Percentiles rank a stretch among this genome's conserved stretches.
phyloP scores from a whole-genome alignment of 2,113 vertebrate species.

The Serilophus lunatus region DNA sequence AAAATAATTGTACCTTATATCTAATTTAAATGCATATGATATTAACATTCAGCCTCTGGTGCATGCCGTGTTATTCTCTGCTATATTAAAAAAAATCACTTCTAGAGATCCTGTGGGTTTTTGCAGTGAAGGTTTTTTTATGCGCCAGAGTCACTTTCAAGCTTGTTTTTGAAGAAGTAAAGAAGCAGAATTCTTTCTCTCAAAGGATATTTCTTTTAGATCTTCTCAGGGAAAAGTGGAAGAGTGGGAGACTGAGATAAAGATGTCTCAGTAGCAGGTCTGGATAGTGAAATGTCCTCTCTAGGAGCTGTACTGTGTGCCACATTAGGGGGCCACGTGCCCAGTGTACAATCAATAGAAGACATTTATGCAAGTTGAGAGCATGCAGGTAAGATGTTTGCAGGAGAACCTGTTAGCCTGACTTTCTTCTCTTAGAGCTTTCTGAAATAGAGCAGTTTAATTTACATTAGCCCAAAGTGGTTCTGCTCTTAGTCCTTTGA shows the following conservation, averaged over 20 bases:
- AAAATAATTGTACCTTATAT: not conserved
- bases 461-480: not conserved
- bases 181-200: slow-evolving; percentile 5
- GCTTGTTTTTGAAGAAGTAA: slow-evolving; percentile 24
- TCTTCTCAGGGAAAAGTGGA: not conserved
- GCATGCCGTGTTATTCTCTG: not conserved
- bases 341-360: not conserved
- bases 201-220: not conserved
- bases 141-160: not conserved
- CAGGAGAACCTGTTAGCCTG: not conserved
- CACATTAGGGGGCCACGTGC: not conserved
- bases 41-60: not conserved
- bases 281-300: not conserved
- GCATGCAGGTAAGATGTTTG: not conserved
- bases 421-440: not conserved
- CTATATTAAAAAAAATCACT: not conserved
- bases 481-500: not conserved
- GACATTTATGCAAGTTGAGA: not conserved
- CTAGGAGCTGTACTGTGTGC: not conserved
- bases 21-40: slow-evolving; percentile 16
- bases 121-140: slow-evolving; percentile 10
- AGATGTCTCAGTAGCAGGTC: not conserved
- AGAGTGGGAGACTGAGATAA: not conserved
- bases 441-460: not conserved
- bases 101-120: not conserved